These are phyloP conservation scores for Hanleya hanleyi DNA, from an alignment of 2,888 invertebrate genomes.

Conservation along the genomic window DNA sequence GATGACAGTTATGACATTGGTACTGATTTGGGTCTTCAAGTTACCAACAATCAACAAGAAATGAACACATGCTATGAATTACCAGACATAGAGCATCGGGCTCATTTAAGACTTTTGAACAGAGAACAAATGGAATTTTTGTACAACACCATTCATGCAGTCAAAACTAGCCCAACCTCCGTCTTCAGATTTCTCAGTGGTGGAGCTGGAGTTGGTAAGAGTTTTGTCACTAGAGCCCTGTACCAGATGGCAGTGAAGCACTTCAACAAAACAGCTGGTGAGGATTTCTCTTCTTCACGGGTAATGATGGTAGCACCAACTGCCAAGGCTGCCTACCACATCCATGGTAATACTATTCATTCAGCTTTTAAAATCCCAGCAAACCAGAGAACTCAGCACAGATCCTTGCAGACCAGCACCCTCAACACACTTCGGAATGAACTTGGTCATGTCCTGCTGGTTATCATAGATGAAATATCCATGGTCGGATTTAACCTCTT, in stretches of 20 bases:
- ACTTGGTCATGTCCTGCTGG: too few relatives aligned
- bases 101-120: conserved; percentile 35
- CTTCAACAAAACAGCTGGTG: conserved; percentile 32
- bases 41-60: conserved; percentile 10
- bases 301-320: not conserved
- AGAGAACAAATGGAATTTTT: conserved; percentile 36
- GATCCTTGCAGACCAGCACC: conserved; percentile 11
- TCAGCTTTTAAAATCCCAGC: conserved; percentile 20
- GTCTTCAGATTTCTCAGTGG: conserved; percentile 39
- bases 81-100: conserved; percentile 31
- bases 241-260: conserved; percentile 36
- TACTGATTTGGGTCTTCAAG: conserved; percentile 31
- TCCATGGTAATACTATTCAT: conserved; percentile 33
- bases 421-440: conserved; percentile 19
- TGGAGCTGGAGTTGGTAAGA: conserved; percentile 46
- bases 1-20: conserved; percentile 37
- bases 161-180: conserved; percentile 31
- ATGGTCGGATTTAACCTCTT: conserved; percentile 38
- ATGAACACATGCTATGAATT: conserved; percentile 22
- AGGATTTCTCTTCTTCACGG: not conserved
- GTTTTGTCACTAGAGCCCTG: conserved; percentile 35
- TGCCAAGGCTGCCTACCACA: conserved; percentile 1
- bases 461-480: too few relatives aligned
- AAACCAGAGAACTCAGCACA: conserved; percentile 20
- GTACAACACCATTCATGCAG: conserved; percentile 28